Evolutionary conservation across 2,888 invertebrate genomes (phyloP).

Genomic region (Gasteruption jaculator): DNA sequence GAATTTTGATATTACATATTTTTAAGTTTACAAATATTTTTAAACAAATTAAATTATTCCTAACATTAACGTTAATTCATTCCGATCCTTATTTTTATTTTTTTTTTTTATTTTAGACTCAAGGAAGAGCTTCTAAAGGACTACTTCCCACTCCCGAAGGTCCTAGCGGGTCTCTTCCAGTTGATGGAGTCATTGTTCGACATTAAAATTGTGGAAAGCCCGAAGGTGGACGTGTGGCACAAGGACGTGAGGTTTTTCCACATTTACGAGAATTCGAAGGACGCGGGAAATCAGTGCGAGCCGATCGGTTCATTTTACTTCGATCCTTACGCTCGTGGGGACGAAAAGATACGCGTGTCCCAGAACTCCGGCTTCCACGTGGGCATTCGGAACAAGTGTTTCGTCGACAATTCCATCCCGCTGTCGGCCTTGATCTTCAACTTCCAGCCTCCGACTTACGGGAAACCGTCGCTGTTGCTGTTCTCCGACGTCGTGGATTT

Average conservation of each 20-base stretch:
- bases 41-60: background rate
- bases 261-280: slow-evolving; percentile 63
- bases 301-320: slow-evolving; percentile 82
- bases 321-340: slow-evolving; percentile 71
- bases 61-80: background rate
- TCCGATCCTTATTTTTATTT: background rate
- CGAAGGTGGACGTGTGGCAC: slow-evolving; percentile 74
- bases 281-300: slow-evolving; percentile 53
- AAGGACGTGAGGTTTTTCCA: slow-evolving; percentile 80
- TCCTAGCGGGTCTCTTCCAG: slow-evolving; percentile 73
- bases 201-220: slow-evolving; percentile 64
- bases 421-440: slow-evolving; percentile 81
- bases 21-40: slow-evolving; percentile 1
- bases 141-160: slow-evolving; percentile 79
- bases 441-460: slow-evolving; percentile 64
- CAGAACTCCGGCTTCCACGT: slow-evolving; percentile 74
- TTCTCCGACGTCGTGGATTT: slow-evolving; percentile 72
- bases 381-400: slow-evolving; percentile 70
- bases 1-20: background rate
- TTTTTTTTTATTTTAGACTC: slow-evolving; percentile 48
- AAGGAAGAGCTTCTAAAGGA: slow-evolving; percentile 70
- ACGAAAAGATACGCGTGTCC: slow-evolving; percentile 60
- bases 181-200: slow-evolving; percentile 75
- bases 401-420: slow-evolving; percentile 63
- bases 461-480: slow-evolving; percentile 67